These are phyloP conservation scores for Melanotaenia maccullochi DNA, from an alignment of 2,797 vertebrate genomes.

Conservation along the genomic window DNA sequence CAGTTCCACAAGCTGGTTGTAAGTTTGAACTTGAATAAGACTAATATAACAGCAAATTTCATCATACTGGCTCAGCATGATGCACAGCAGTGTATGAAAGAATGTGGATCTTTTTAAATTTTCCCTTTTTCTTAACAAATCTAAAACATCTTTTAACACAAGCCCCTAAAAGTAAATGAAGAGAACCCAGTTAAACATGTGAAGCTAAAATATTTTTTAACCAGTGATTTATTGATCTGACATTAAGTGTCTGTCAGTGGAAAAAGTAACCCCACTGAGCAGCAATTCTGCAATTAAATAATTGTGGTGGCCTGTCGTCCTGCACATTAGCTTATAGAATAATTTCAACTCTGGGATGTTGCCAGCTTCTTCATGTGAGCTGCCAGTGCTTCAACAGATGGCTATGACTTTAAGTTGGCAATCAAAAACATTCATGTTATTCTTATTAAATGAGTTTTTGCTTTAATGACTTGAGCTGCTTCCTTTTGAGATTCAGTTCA, in stretches of 20 bases:
- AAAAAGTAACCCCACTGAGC: not conserved
- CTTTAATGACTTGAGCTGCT: not conserved
- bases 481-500: not conserved
- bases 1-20: conserved; percentile 1
- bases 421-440: not conserved
- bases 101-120: too few species aligned
- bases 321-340: not conserved
- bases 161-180: not conserved
- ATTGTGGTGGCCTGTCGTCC: not conserved
- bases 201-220: not conserved
- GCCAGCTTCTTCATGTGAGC: not conserved
- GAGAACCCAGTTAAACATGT: not conserved
- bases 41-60: not conserved
- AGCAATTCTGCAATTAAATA: not conserved
- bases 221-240: not conserved
- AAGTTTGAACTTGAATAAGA: not conserved
- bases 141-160: not conserved
- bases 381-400: not conserved
- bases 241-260: not conserved
- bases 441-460: not conserved
- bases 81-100: not conserved
- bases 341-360: not conserved
- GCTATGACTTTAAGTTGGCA: not conserved
- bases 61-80: not conserved
- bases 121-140: not conserved